Evolutionary conservation across 2,113 vertebrate species (phyloP).

Genomic region (Haemorhous mexicanus): DNA sequence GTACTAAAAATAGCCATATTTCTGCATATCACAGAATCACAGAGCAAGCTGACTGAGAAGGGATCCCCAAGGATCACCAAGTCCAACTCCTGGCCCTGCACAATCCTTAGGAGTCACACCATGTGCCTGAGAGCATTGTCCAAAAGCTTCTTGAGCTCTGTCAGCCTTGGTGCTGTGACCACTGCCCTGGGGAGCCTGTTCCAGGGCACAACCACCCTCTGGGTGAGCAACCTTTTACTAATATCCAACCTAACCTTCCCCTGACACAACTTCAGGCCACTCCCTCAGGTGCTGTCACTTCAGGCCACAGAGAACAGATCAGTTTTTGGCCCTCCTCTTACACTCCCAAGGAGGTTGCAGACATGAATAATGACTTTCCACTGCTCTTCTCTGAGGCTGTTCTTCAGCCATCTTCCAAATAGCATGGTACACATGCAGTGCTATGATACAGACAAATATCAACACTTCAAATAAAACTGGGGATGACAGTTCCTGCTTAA

Average conservation of each 20-base stretch:
- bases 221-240: accelerated
- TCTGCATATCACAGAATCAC: background rate
- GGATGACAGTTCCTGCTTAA: background rate
- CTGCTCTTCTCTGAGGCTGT: background rate
- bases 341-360: background rate
- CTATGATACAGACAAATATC: background rate
- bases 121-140: accelerated
- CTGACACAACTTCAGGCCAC: background rate
- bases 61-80: background rate
- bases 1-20: background rate
- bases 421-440: background rate
- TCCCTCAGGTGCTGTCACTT: background rate
- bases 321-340: background rate
- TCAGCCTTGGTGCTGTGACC: background rate
- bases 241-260: background rate
- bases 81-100: background rate
- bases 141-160: accelerated
- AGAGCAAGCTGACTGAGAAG: background rate
- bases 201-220: background rate
- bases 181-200: background rate
- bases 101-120: background rate
- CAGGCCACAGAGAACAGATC: background rate
- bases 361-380: background rate
- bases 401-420: background rate
- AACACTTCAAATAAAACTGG: background rate